Evolutionary conservation across 2,888 invertebrate genomes (phyloP), one percentile per base, ranked within the genome.

Genomic region (Pristionchus arcanus): DNA sequence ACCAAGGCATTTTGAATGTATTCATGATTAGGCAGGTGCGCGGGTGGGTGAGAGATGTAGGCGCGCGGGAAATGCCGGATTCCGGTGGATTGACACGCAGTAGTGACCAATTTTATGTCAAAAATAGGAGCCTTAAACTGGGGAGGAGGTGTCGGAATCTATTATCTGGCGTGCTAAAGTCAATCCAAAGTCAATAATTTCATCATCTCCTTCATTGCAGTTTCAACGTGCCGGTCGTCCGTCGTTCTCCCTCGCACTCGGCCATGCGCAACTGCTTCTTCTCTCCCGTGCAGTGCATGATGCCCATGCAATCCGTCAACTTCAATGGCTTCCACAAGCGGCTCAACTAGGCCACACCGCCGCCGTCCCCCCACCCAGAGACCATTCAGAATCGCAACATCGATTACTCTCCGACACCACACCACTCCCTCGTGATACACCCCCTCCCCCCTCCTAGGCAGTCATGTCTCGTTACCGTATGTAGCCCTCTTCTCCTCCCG

Each of bases 211-310:
- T 11, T n/a, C 55, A 21, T 55, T 85, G 0, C 59, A 85, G 84
- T 34, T 85, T 59, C 84, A 81, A 81, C 81, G 49, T 81, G 49
- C 84, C 84, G 21, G 84, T 85, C 21, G 84, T 85, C 37, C 88
- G 91, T 53, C 91, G 91, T 25, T 84, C 91, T 37, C 84, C 84
- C 55, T 85, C 84, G 7, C 90, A 90, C 31, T 49, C 37, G 34
- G 49, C 53, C 2, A 89, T 90, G 63, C 74, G 91, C 16, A 91
- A 91, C 85, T 91, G 91, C 71, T 91, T 90, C 90, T 84, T 91
- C 53, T 88, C 89, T 19, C 91, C 91, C 84, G 90, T 91, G 1
- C 91, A 91, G 59, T 91, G 91, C 86, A 90, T 90, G 77, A 87
- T 91, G 37, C 91, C 91, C 87, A 89, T 90, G 53, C 87, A 87